A percentile compares a stretch with the other conserved stretches of the same genome.
phyloP scores from a whole-genome alignment of 1,140 invertebrate species.

The Mizuhopecten yessoensis region DNA sequence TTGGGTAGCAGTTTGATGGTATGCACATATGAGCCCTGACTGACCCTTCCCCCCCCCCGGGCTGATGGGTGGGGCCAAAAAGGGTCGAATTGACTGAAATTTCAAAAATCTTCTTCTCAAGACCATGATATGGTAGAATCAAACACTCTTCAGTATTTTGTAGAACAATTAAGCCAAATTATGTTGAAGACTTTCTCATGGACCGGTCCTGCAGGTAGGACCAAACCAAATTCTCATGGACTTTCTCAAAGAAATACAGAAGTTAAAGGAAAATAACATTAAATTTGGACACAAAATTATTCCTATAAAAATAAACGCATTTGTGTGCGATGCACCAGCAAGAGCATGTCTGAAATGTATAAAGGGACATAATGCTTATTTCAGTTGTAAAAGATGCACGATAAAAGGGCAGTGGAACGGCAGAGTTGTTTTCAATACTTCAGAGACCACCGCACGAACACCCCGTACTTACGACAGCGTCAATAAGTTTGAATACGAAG shows the following conservation, averaged over 20 bases:
- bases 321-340: no score
- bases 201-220: no score
- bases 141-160: no score
- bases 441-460: constrained; percentile 50
- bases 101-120: no score
- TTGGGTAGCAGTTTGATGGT: no score
- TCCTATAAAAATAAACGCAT: constrained; percentile 61
- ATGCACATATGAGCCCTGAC: no score
- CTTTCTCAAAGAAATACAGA: constrained; percentile 75
- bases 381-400: not conserved
- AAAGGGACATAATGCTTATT: not conserved
- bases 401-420: not conserved
- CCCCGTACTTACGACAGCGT: constrained; percentile 36
- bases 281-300: constrained; percentile 62
- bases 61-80: no score
- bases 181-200: constrained; percentile 69
- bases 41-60: no score
- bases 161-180: constrained; percentile 75
- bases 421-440: not conserved
- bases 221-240: constrained; percentile 74
- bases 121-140: no score
- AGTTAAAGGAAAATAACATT: constrained; percentile 62
- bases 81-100: no score
- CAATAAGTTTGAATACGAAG: constrained; percentile 70
- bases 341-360: not conserved